Conservation (phyloP, 2,113 vertebrate species). For the Serinus canaria region DNA sequence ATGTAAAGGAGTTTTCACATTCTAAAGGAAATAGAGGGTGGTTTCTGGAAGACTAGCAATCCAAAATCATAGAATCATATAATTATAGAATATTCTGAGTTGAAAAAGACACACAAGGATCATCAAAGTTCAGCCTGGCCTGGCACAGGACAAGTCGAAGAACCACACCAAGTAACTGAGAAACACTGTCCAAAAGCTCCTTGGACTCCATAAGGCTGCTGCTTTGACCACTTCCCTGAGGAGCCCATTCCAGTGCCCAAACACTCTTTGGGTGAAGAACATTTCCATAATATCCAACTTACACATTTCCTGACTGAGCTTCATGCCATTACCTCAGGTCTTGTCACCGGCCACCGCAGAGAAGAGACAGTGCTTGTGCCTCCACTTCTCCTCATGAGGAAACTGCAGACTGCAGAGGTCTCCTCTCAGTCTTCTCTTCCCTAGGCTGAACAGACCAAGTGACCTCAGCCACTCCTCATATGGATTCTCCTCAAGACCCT, state of each 20-base stretch:
- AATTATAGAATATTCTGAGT: neutral
- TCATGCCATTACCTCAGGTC: accelerated
- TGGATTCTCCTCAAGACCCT: neutral
- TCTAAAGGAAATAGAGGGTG: neutral
- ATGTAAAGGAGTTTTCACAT: neutral
- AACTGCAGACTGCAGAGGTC: neutral
- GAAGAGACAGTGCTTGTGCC: too few relatives aligned
- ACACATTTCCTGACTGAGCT: neutral
- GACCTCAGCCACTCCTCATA: neutral
- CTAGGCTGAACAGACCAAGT: neutral
- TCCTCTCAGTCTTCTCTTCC: neutral
- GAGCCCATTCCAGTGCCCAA: accelerated
- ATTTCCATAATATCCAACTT: neutral
- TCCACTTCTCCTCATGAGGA: neutral
- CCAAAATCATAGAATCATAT: too few relatives aligned
- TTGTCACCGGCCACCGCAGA: neutral
- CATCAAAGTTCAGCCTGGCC: neutral
- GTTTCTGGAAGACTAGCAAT: neutral
- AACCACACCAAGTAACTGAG: neutral
- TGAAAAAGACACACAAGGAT: neutral
- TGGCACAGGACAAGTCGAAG: neutral
- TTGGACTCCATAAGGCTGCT: neutral
- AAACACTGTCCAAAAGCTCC: neutral
- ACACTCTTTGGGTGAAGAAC: neutral
- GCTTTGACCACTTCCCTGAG: neutral